Evolutionary conservation across 2,888 invertebrate genomes (phyloP).

Genomic region (Hemicrepidius hirtus): DNA sequence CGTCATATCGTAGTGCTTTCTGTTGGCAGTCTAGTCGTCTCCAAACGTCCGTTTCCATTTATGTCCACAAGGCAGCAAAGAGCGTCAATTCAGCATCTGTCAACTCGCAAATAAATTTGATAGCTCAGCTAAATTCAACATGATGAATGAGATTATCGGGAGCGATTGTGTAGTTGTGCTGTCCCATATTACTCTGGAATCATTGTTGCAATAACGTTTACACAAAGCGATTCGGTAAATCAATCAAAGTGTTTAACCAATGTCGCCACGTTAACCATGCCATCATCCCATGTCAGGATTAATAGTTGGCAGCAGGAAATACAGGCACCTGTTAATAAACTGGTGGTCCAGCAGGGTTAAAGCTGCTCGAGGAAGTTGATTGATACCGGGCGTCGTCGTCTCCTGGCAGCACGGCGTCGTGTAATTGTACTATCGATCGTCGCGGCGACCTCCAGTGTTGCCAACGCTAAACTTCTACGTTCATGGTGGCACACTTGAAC

Average conservation of each 20-base stretch:
- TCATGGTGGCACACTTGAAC: conserved; percentile 13
- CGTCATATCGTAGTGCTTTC: too few species aligned
- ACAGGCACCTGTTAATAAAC: conserved; percentile 41
- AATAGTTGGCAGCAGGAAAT: conserved; percentile 20
- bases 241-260: conserved; percentile 23
- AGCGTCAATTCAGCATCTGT: conserved; percentile 18
- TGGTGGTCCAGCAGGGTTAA: conserved; percentile 32
- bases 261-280: conserved; percentile 4
- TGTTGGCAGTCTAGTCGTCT: too few species aligned
- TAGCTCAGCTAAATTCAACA: conserved; percentile 13
- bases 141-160: conserved; percentile 20
- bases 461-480: conserved; percentile 34
- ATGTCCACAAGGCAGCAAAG: neutral
- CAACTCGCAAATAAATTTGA: conserved; percentile 18
- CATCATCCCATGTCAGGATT: conserved; percentile 22
- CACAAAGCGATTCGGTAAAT: conserved; percentile 15
- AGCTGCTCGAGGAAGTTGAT: conserved; percentile 49
- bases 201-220: conserved; percentile 20
- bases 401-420: conserved; percentile 60
- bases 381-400: conserved; percentile 58
- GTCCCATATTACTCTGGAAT: neutral
- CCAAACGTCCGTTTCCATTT: neutral
- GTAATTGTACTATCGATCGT: conserved; percentile 59
- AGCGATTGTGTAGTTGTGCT: neutral
- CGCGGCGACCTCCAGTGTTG: conserved; percentile 54